Percentiles rank a stretch among this genome's conserved stretches.
Conservation (phyloP, 2,797 vertebrate genomes). For the Acrossocheilus wenchowensis region DNA sequence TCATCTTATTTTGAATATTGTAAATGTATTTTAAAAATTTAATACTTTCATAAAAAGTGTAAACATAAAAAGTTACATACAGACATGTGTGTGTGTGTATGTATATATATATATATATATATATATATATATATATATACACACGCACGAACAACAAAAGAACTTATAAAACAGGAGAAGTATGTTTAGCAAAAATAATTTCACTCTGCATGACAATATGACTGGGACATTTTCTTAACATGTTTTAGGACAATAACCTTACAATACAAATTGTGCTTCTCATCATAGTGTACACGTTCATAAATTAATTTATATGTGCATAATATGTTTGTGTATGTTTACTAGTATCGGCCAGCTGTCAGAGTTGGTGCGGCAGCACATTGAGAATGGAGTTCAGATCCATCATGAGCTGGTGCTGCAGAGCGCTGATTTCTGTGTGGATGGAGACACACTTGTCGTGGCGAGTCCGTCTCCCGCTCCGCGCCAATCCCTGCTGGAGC, state of each 20-base stretch:
- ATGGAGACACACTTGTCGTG: conserved; percentile 77
- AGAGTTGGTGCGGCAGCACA: conserved; percentile 81
- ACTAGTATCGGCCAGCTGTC: conserved; percentile 85
- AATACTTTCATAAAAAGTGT: no score
- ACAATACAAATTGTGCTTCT: neutral
- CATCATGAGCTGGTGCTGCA: conserved; percentile 82
- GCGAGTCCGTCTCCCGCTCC: conserved; percentile 65
- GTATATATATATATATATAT: no score
- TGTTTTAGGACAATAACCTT: neutral
- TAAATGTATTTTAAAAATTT: neutral
- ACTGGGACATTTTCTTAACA: neutral
- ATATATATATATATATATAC: no score
- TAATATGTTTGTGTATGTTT: conserved; percentile 12
- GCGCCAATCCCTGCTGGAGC: conserved; percentile 73
- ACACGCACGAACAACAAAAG: neutral
- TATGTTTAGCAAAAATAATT: neutral
- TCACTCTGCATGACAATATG: neutral
- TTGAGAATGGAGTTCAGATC: conserved; percentile 82
- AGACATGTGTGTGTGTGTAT: no score
- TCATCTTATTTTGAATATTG: neutral
- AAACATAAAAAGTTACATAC: no score
- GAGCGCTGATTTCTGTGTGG: conserved; percentile 83
- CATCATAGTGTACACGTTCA: neutral
- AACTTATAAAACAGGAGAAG: neutral
- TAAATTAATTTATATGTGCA: neutral